These are phyloP conservation scores for Sphecodes monilicornis DNA, from an alignment of 2,888 invertebrate genomes.

Conservation along the genomic window DNA sequence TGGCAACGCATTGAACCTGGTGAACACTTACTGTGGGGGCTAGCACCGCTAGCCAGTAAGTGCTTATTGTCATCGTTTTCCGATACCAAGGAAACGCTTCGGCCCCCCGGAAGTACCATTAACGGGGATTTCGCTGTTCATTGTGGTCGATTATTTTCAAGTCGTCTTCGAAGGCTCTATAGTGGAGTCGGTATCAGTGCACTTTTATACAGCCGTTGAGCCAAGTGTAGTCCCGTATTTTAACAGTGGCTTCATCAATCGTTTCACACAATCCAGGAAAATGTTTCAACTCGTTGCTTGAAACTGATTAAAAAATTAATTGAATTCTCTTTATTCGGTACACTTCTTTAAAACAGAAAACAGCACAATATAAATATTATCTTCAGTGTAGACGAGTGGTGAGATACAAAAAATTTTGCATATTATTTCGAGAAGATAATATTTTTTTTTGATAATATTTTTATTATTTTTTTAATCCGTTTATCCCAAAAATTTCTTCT, in stretches of 20 bases:
- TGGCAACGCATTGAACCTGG: not conserved
- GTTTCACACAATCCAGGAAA: not conserved
- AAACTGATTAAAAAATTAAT: not conserved
- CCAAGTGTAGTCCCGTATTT: not conserved
- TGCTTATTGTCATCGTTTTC: conserved; percentile 26
- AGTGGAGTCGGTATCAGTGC: not conserved
- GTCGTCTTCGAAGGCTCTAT: not conserved
- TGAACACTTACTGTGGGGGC: not conserved
- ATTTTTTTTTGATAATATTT: not conserved
- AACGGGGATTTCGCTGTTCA: conserved; percentile 5
- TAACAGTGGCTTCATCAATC: not conserved
- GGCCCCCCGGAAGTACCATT: not conserved
- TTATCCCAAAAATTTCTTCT: not conserved
- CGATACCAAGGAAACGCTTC: conserved; percentile 11
- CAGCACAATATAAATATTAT: not conserved
- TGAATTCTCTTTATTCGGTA: not conserved
- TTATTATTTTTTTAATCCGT: not conserved
- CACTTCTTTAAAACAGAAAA: not conserved
- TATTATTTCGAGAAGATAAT: not conserved
- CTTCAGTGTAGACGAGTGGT: not conserved
- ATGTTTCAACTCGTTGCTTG: not conserved
- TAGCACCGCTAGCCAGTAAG: conserved; percentile 3
- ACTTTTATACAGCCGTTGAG: not conserved
- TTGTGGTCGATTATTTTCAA: conserved; percentile 9
- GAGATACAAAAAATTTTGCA: not conserved